Conservation (phyloP, 2,888 invertebrate genomes). For the Sisyra nigra region DNA sequence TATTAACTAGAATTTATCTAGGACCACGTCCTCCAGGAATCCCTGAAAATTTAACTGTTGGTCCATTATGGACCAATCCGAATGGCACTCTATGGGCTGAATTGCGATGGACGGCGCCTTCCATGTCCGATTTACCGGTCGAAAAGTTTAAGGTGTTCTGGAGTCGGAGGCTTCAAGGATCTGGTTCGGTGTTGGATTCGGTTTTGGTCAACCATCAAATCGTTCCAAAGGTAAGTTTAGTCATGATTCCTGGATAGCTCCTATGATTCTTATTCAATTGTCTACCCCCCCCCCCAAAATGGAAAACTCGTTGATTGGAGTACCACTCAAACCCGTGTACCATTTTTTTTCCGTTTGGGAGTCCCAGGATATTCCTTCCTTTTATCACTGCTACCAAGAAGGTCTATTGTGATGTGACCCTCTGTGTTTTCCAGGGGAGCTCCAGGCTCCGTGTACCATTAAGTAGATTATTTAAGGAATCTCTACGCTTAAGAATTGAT, state of each 20-base stretch:
- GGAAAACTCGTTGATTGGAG: too few species aligned
- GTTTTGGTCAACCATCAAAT: slow-evolving; percentile 44
- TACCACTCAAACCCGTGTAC: too few species aligned
- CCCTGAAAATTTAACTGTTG: slow-evolving; percentile 42
- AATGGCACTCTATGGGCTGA: slow-evolving; percentile 37
- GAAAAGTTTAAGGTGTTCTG: slow-evolving; percentile 57
- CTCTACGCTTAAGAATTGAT: too few species aligned
- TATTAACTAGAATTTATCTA: slow-evolving; percentile 14
- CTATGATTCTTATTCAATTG: too few species aligned
- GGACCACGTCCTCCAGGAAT: slow-evolving; percentile 43
- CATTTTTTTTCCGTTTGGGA: too few species aligned
- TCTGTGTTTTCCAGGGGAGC: too few species aligned
- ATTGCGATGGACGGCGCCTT: slow-evolving; percentile 50
- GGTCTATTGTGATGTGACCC: too few species aligned
- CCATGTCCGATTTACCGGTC: slow-evolving; percentile 50
- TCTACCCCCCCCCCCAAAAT: too few species aligned
- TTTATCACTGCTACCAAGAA: too few species aligned
- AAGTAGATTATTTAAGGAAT: too few species aligned
- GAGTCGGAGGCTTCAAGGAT: slow-evolving; percentile 48
- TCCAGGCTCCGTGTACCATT: too few species aligned
- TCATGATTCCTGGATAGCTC: background rate
- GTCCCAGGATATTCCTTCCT: too few species aligned
- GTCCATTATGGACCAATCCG: slow-evolving; percentile 24
- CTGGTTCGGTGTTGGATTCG: slow-evolving; percentile 39
- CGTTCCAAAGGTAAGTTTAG: slow-evolving; percentile 36